Base-by-base conservation (phyloP, 2,113 vertebrate genomes). In the Gambusia affinis region DNA sequence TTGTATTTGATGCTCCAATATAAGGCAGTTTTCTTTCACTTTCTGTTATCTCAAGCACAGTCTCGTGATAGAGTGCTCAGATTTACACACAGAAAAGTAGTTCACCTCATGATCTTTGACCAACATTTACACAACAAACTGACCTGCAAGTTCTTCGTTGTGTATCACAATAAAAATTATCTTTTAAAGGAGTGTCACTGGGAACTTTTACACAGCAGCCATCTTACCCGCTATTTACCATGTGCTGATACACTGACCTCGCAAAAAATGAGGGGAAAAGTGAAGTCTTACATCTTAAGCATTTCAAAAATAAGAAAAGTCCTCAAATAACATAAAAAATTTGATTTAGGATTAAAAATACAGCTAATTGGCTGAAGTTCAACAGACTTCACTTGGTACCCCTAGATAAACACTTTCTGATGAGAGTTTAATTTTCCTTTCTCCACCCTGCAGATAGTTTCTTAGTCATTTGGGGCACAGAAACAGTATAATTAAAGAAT, bases 11-110 rank as follows among this genome's bases (percentile, higher is more conserved):
- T 35, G 1, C 17, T 7, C 1, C 5, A 8, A 5, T n/a, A 33
- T 37, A n/a, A 7, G 28, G 28, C 8, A 0, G 15, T 14, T 15
- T 69, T 14, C 79, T 87, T 89, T 92, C 78, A 82, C 82, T 92
- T 90, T 85, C 84, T 42, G 0, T 88, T 85, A 3, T 60, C 28
- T 28, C 12, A 24, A 4, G 1, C 0, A 1, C 39, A 7, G 27
- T 69, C 62, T 60, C n/a, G 19, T 29, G 30, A 60, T 22, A 11
- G 10, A 24, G 42, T 14, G 12, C 33, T 60, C 66, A 64, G 24
- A 29, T 39, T 7, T 0, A 0, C 24, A 74, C 44, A 29, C 67
- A 1, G 0, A n/a, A 1, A 2, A 51, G 8, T 1, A 12, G 5
- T 64, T 64, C 12, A 10, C 60, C 28, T 63, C 6, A 42, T 69